Conservation (phyloP, 2,797 vertebrate species). For the Crocidura indochinensis region DNA sequence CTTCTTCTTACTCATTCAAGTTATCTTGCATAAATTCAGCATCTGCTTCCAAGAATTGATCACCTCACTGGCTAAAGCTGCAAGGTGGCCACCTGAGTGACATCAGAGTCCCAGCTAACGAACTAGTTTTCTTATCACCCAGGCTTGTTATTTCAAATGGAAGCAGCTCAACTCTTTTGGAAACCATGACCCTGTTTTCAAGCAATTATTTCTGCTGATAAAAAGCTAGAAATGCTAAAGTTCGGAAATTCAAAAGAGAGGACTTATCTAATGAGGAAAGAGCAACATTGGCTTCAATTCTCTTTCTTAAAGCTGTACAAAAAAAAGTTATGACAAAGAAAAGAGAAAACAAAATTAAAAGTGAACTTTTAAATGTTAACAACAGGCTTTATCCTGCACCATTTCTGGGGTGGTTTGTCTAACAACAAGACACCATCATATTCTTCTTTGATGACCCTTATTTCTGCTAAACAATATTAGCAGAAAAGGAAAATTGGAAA, state of each 20-base stretch:
- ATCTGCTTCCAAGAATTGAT: conserved; percentile 50
- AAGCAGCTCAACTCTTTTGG: conserved; percentile 53
- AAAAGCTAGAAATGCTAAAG: conserved; percentile 65
- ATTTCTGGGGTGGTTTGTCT: background rate
- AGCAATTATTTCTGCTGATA: conserved; percentile 65
- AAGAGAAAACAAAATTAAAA: background rate
- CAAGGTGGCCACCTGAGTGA: conserved; percentile 37
- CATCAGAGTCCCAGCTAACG: conserved; percentile 40
- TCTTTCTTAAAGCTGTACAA: conserved; percentile 33
- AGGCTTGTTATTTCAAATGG: conserved; percentile 60
- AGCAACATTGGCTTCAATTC: background rate
- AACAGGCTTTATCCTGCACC: background rate
- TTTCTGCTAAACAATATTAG: background rate
- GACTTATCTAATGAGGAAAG: conserved; percentile 38
- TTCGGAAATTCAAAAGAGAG: conserved; percentile 59
- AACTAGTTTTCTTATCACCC: conserved; percentile 68
- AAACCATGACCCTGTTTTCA: conserved; percentile 59
- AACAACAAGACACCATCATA: background rate
- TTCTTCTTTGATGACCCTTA: background rate
- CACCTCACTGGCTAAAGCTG: background rate
- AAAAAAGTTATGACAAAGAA: conserved; percentile 32
- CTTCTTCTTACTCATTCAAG: conserved; percentile 43
- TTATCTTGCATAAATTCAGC: conserved; percentile 50
- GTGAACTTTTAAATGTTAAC: conserved; percentile 35
- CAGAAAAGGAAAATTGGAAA: conserved; percentile 62